Percentiles rank a stretch among this genome's conserved stretches.
phyloP scores from a whole-genome alignment of 2,113 vertebrate species.

The Gymnorhina tibicen region DNA sequence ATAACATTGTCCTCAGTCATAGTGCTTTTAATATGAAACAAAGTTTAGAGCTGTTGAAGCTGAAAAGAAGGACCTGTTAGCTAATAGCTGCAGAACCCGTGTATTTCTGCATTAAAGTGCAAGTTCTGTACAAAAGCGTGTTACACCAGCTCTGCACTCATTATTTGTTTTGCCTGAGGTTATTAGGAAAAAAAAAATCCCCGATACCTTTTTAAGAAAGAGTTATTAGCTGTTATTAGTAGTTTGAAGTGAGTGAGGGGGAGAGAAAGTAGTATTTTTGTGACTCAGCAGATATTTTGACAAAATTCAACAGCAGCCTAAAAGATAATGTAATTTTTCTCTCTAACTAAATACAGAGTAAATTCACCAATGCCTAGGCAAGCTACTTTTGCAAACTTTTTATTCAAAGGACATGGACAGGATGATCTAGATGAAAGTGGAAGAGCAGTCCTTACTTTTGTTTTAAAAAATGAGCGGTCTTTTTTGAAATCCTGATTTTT shows the following conservation, averaged over 20 bases:
- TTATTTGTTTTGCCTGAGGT: not conserved
- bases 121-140: not conserved
- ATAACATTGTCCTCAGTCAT: not conserved
- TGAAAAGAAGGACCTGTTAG: not conserved
- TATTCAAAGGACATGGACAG: not conserved
- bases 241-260: not conserved
- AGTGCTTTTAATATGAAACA: not conserved
- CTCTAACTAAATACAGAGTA: not conserved
- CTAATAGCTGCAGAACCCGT: not conserved
- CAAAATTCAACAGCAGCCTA: not conserved
- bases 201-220: not conserved
- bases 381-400: not conserved
- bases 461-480: not conserved
- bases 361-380: not conserved
- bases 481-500: not conserved
- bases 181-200: not conserved
- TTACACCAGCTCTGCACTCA: not conserved
- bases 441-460: not conserved
- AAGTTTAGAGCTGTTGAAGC: not conserved
- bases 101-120: not conserved
- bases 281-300: not conserved
- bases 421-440: not conserved
- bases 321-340: not conserved
- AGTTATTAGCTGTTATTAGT: not conserved
- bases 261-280: not conserved